These are phyloP conservation scores for Calyptommatus sinebrachiatus DNA, from an alignment of 2,113 vertebrate genomes.

Conservation along the genomic window DNA sequence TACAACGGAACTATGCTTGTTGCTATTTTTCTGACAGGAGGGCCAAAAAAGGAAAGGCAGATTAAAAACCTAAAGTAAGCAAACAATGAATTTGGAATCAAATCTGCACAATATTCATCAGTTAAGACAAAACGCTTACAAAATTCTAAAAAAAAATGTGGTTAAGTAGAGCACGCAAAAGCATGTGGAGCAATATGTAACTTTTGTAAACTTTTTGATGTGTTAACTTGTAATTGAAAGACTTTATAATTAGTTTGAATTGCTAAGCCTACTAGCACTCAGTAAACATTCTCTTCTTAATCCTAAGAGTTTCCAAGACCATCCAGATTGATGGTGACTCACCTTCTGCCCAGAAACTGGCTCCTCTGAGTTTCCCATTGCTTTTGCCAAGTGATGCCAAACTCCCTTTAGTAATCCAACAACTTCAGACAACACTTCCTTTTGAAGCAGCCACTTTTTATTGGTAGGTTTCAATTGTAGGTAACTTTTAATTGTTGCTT, in stretches of 20 bases:
- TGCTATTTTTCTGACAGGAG: neutral
- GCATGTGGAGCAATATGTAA: neutral
- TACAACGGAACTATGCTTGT: neutral
- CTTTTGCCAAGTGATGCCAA: neutral
- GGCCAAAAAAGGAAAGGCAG: neutral
- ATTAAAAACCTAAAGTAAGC: neutral
- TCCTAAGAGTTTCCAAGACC: neutral
- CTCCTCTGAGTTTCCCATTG: neutral
- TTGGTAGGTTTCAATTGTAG: too few relatives aligned
- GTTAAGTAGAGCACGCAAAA: neutral
- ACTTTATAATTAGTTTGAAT: neutral
- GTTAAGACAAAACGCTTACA: neutral
- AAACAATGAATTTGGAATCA: neutral
- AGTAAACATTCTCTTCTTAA: neutral
- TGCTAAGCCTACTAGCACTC: neutral
- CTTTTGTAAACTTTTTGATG: too few relatives aligned
- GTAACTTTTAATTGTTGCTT: too few relatives aligned
- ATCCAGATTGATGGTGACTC: neutral
- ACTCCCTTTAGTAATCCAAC: too few relatives aligned
- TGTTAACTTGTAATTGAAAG: neutral
- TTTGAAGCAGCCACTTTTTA: too few relatives aligned
- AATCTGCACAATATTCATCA: neutral
- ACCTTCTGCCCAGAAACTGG: neutral
- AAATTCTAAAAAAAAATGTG: neutral
- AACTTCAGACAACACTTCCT: too few relatives aligned